Percentiles rank a stretch among this genome's conserved stretches.
Conservation (phyloP, 2,888 invertebrate genomes). For the Synanthedon formicaeformis region DNA sequence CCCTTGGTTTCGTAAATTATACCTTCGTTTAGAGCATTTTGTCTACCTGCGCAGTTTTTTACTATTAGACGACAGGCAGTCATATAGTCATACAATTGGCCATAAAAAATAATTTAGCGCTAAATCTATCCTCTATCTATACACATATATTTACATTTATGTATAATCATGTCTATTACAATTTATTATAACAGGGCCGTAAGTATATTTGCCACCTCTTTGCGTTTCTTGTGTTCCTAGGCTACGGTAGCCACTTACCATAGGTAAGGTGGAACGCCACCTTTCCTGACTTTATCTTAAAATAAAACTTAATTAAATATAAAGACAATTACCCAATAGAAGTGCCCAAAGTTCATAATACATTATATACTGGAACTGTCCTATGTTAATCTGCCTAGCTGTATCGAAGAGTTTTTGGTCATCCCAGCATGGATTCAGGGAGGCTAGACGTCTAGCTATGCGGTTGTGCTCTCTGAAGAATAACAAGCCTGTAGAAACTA, state of each 20-base stretch:
- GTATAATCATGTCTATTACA: too few species aligned
- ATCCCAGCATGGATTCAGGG: constrained; percentile 86
- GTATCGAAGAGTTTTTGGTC: constrained; percentile 85
- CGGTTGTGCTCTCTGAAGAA: constrained; percentile 80
- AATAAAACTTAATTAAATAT: background rate
- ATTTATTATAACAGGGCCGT: too few species aligned
- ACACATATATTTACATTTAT: too few species aligned
- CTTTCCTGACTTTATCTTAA: too few species aligned
- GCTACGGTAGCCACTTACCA: too few species aligned
- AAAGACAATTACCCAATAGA: constrained; percentile 72
- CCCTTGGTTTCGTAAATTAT: constrained; percentile 16
- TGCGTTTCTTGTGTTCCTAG: too few species aligned
- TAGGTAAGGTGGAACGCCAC: too few species aligned
- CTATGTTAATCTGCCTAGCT: constrained; percentile 79
- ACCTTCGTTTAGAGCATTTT: constrained; percentile 6
- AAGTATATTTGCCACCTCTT: too few species aligned
- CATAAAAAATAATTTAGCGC: too few species aligned
- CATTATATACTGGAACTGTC: constrained; percentile 80
- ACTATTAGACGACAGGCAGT: too few species aligned
- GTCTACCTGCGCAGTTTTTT: background rate
- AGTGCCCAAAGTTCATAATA: constrained; percentile 85
- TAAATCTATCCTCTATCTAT: too few species aligned
- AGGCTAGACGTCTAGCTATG: constrained; percentile 74
- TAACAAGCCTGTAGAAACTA: constrained; percentile 22
- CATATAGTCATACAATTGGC: too few species aligned